phyloP scores from a whole-genome alignment of 1,140 invertebrate genomes.

The Anadara kagoshimensis region DNA sequence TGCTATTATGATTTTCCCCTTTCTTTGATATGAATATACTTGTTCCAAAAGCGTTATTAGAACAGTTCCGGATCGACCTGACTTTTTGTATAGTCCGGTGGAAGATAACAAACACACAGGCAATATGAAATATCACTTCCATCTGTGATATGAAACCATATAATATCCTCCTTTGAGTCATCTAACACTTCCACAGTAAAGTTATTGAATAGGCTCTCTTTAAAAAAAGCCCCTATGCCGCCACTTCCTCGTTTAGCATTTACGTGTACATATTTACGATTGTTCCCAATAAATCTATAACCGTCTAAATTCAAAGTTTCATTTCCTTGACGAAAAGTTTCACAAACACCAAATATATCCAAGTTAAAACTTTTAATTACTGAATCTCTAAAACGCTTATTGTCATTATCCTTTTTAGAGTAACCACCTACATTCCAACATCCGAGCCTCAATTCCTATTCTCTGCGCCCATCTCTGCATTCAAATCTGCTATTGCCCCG shows the following conservation, averaged over 20 bases:
- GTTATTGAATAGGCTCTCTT: neutral
- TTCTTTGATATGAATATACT: conserved; percentile 18
- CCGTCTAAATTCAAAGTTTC: conserved; percentile 6
- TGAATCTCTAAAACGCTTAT: conserved; percentile 5
- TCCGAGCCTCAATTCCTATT: conserved; percentile 15
- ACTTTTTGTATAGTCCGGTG: neutral
- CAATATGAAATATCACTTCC: neutral
- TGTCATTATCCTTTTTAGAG: conserved; percentile 9
- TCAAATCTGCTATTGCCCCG: too few species aligned
- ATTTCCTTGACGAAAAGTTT: neutral
- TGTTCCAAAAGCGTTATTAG: conserved; percentile 19
- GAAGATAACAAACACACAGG: conserved; percentile 20
- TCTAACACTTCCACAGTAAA: conserved; percentile 16
- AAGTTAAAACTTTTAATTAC: conserved; percentile 10
- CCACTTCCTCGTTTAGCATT: conserved; percentile 23
- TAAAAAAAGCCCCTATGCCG: conserved; percentile 24
- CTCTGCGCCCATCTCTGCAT: too few species aligned
- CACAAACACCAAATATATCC: conserved; percentile 18
- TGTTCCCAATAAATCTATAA: conserved; percentile 22
- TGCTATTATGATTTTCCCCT: conserved; percentile 6
- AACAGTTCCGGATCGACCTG: neutral
- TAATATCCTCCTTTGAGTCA: conserved; percentile 14
- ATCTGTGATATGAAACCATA: conserved; percentile 19
- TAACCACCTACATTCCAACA: conserved; percentile 21
- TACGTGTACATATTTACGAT: conserved; percentile 10